A percentile compares a stretch with the other conserved stretches of the same genome.
phyloP scores from a whole-genome alignment of 2,797 vertebrate genomes.

The Hoplostethus mediterraneus region DNA sequence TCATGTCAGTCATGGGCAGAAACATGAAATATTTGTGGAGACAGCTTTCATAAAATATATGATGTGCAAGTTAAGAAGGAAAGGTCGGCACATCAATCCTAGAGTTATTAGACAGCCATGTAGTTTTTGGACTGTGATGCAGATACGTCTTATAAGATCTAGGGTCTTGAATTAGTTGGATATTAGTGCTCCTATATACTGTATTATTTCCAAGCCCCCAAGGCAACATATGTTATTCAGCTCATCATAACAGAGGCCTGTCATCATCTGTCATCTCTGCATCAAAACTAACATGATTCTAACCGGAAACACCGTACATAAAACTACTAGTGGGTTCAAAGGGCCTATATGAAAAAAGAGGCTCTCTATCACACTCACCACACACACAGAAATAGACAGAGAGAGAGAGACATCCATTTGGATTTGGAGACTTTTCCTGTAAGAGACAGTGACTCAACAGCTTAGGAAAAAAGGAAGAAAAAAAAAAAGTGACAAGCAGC shows the following conservation, averaged over 20 bases:
- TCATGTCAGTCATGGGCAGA: neutral
- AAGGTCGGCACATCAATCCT: too few species aligned
- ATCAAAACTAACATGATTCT: conserved; percentile 22
- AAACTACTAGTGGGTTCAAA: conserved; percentile 2
- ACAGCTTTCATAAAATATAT: too few species aligned
- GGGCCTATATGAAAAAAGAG: neutral
- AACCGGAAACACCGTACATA: neutral
- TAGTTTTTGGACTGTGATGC: neutral
- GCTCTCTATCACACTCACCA: neutral
- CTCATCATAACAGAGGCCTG: conserved; percentile 7
- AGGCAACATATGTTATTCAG: conserved; percentile 11
- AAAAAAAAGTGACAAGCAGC: conserved; percentile 17
- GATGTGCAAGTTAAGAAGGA: too few species aligned
- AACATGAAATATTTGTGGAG: too few species aligned
- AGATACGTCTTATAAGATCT: neutral
- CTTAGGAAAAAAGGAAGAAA: conserved; percentile 29
- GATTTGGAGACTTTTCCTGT: conserved; percentile 43
- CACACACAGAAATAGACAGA: conserved; percentile 9
- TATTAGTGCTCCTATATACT: neutral
- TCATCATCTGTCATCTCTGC: conserved; percentile 12
- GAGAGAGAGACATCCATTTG: conserved; percentile 4
- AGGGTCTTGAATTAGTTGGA: neutral
- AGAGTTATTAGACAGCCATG: too few species aligned
- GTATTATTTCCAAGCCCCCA: neutral
- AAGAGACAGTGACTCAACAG: conserved; percentile 53